Base-by-base conservation (phyloP, 1,140 invertebrate genomes). In the Euschistus heros region DNA sequence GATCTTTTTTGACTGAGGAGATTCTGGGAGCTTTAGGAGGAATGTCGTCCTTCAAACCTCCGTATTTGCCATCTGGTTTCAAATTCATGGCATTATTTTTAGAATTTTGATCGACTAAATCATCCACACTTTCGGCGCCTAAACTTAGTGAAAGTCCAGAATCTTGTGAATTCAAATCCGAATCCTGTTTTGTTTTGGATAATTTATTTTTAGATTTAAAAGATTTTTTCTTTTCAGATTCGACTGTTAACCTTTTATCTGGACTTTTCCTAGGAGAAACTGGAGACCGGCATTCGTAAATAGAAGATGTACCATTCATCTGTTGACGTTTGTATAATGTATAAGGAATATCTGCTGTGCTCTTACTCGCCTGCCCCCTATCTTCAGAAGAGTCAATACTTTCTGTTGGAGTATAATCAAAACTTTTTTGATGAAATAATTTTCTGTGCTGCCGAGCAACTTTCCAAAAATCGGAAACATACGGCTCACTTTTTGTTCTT, bases 391-490 rank as follows among this genome's bases (percentile, higher is more conserved):
- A 55, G 46, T 70, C 63, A 15, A 55, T 46, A 63, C 69, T 69
- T 74, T 89, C 88, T 0, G 87, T 86, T 0, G 88, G 87, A 13
- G 88, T 89, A 7, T 90, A 75, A 72, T 91, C 89, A 67, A 92
- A 89, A 0, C 87, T 90, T 72, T 91, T 91, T 70, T 91, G 89
- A 74, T 91, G 88, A 81, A 87, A 89, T n/a, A 91, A 74, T 44
- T 63, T 66, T 26, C 69, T 65, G 37, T 70, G 69, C 27, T 70
- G 68, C 57, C 64, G 64, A 30, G 69, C 69, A 63, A 70, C 67
- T 63, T 63, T 63, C 69, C 69, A 70, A 37, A 70, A 70, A 65
- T 70, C 69, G 17, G 68, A 69, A 47, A 70, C 71, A 60, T 89
- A 89, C 0, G 89, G 88, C 78, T 91, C 89, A 69, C 87, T 90